A percentile compares a stretch with the other conserved stretches of the same genome.
Evolutionary conservation across 2,113 vertebrate genomes (phyloP).

Genomic region (Asarcornis scutulata): DNA sequence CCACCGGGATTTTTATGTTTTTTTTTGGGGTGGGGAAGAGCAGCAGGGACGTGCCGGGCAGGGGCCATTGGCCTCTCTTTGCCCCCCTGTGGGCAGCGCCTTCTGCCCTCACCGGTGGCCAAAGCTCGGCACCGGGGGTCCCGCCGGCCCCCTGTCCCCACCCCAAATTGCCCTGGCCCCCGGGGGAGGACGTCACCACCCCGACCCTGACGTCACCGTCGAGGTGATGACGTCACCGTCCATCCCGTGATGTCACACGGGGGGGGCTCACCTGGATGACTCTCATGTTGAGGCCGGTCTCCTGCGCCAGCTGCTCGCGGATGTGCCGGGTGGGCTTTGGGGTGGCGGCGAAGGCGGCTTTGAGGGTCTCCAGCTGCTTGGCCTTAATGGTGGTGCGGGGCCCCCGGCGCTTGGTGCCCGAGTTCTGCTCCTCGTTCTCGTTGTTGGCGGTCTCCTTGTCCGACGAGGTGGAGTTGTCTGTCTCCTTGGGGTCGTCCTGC

Average conservation of each 20-base stretch:
- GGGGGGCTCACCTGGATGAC: conserved; percentile 88
- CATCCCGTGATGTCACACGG: neutral
- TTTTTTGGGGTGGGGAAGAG: neutral
- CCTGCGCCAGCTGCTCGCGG: conserved; percentile 96
- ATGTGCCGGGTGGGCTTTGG: conserved; percentile 97
- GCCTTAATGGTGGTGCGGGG: conserved; percentile 98
- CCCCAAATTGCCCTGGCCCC: neutral
- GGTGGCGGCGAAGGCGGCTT: conserved; percentile 95
- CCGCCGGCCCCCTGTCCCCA: too few relatives aligned
- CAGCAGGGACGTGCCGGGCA: neutral
- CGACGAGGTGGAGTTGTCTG: conserved; percentile 95
- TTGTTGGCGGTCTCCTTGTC: conserved; percentile 97
- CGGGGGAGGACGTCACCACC: neutral
- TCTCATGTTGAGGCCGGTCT: conserved; percentile 96
- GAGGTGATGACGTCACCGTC: fast-evolving
- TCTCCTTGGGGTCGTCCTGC: conserved; percentile 95
- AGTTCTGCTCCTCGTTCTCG: conserved; percentile 96
- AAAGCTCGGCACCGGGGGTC: fast-evolving
- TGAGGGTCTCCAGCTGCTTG: conserved; percentile 97
- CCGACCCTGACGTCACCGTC: neutral
- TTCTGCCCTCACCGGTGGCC: neutral
- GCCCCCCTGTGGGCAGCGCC: neutral
- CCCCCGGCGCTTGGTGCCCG: conserved; percentile 90
- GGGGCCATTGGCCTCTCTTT: neutral
- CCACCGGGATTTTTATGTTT: neutral